Conservation (phyloP, 2,113 vertebrate species). For the Dendropsophus ebraccatus region DNA sequence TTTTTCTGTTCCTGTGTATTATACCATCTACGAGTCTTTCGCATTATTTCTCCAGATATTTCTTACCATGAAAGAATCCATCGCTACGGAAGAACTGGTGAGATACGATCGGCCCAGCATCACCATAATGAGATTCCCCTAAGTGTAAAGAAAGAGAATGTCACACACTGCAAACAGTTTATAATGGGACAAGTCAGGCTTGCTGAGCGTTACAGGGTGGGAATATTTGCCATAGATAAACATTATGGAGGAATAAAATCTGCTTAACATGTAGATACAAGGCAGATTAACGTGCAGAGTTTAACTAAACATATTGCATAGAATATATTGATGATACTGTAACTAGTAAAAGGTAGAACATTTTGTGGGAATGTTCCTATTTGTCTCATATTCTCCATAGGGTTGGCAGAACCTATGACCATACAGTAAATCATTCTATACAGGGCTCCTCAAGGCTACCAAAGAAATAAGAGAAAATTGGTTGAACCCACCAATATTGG, state of each 20-base stretch:
- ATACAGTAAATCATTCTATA: no score
- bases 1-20: neutral
- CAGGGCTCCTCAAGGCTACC: neutral
- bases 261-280: constrained; percentile 16
- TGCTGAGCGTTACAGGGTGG: neutral
- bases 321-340: neutral
- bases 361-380: neutral
- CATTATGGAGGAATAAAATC: constrained; percentile 25
- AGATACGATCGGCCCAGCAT: constrained; percentile 8
- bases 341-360: neutral
- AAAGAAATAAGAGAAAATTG: no score
- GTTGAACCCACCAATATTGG: no score
- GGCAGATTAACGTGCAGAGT: neutral
- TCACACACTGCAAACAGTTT: constrained; percentile 40
- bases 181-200: constrained; percentile 3
- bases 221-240: constrained; percentile 43
- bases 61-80: neutral
- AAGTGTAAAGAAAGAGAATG: constrained; percentile 40
- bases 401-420: no score
- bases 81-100: neutral
- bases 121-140: constrained; percentile 13
- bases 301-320: neutral
- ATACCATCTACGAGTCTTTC: neutral
- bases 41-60: neutral
- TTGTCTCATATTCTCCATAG: neutral